Conservation (phyloP, 1,140 invertebrate genomes). For the Andricus grossulariae region DNA sequence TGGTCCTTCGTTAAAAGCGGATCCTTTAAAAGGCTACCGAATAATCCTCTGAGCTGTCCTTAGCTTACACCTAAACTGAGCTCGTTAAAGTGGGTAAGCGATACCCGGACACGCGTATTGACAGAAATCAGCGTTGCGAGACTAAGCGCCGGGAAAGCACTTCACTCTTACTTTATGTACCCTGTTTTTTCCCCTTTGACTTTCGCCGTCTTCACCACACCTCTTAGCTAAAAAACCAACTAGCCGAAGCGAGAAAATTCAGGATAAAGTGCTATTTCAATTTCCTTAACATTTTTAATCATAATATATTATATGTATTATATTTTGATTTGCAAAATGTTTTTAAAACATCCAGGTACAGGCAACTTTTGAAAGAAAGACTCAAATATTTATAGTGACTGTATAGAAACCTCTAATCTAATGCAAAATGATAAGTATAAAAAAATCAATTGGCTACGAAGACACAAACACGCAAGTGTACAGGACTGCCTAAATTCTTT, state of each 20-base stretch:
- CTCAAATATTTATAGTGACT: no score
- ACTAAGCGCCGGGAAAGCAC: conserved; percentile 47
- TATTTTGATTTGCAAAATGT: no score
- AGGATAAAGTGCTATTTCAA: no score
- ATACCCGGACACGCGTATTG: conserved; percentile 55
- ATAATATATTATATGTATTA: no score
- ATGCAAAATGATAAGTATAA: not conserved
- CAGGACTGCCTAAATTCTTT: conserved; percentile 9
- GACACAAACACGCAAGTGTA: not conserved
- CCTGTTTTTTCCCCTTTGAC: not conserved
- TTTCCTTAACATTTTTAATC: no score
- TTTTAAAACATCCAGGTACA: no score
- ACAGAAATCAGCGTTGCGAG: conserved; percentile 49
- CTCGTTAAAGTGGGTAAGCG: conserved; percentile 55
- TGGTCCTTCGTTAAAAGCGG: conserved; percentile 34
- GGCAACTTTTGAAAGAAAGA: no score
- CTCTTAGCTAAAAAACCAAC: not conserved
- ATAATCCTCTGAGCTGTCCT: conserved; percentile 42
- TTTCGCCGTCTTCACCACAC: conserved; percentile 12
- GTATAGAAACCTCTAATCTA: no score
- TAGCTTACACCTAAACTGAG: conserved; percentile 36
- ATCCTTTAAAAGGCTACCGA: conserved; percentile 43
- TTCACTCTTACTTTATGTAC: conserved; percentile 33
- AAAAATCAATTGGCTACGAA: not conserved
- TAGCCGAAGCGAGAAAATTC: no score